phyloP scores from a whole-genome alignment of 1,140 invertebrate species.

The Acyrthosiphon pisum region DNA sequence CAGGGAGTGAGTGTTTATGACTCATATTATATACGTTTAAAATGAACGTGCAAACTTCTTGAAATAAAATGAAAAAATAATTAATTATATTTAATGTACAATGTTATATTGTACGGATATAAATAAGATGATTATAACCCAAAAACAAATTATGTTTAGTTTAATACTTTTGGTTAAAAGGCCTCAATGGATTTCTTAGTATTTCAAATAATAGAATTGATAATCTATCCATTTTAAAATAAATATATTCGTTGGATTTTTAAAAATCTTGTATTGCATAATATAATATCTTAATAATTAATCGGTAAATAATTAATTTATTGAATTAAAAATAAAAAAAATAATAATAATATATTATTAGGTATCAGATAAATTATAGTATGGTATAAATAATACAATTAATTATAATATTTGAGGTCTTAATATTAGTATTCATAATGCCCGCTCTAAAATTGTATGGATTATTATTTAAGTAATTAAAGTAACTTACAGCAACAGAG shows the following conservation, averaged over 20 bases:
- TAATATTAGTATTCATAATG: background rate
- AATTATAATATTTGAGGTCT: background rate
- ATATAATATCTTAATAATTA: background rate
- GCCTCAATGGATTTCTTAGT: background rate
- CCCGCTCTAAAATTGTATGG: background rate
- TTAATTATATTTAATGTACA: conserved; percentile 21
- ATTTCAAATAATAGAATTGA: background rate
- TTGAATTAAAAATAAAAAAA: background rate
- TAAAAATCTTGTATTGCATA: background rate
- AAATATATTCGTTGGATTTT: background rate
- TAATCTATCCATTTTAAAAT: background rate
- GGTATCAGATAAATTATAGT: background rate
- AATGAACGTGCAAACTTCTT: conserved; percentile 30
- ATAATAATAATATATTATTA: background rate
- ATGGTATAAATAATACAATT: too few species aligned
- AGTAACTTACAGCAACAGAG: background rate
- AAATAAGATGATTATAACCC: background rate
- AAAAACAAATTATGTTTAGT: background rate
- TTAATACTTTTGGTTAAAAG: background rate
- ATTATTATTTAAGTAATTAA: background rate
- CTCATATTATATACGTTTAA: conserved; percentile 14
- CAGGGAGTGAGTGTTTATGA: conserved; percentile 14
- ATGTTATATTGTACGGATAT: background rate
- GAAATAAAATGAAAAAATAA: conserved; percentile 11
- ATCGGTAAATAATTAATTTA: background rate